Percentiles rank a stretch among this genome's conserved stretches.
Evolutionary conservation across 1,140 invertebrate species (phyloP).

Genomic region (Drosophila arawakana): DNA sequence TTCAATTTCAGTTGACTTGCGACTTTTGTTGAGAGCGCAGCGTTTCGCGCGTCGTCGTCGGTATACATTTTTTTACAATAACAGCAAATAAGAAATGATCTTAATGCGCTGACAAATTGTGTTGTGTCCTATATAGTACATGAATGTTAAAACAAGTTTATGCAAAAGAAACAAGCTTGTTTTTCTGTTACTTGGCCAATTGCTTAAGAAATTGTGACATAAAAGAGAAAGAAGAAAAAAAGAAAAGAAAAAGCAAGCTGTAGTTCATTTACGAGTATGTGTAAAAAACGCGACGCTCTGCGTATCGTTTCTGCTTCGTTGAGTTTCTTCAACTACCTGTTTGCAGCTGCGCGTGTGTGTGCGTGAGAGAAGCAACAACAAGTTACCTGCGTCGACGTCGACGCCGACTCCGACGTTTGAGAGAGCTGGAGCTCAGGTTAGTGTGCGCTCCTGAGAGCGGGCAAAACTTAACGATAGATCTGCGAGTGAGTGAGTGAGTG

Average conservation of each 20-base stretch:
- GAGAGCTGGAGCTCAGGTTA: slow-evolving; percentile 16
- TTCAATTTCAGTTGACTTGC: slow-evolving; percentile 62
- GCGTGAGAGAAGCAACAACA: slow-evolving; percentile 28
- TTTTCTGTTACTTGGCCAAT: background rate
- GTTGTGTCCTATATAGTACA: slow-evolving; percentile 10
- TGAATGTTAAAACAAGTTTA: background rate
- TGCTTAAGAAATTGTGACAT: slow-evolving; percentile 23
- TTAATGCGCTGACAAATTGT: slow-evolving; percentile 27
- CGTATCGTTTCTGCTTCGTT: slow-evolving; percentile 71
- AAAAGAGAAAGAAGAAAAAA: slow-evolving; percentile 3
- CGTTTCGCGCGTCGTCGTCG: slow-evolving; percentile 33
- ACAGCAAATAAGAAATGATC: slow-evolving; percentile 48
- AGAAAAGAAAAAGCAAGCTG: slow-evolving; percentile 26
- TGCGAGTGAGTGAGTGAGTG: slow-evolving; percentile 5
- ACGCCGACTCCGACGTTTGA: slow-evolving; percentile 1
- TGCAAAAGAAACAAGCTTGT: background rate
- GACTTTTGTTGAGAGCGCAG: slow-evolving; percentile 63
- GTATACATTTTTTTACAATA: slow-evolving; percentile 8
- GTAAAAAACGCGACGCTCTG: slow-evolving; percentile 62
- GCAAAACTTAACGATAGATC: slow-evolving; percentile 39
- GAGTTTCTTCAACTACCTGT: slow-evolving; percentile 71
- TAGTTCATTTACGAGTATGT: slow-evolving; percentile 32
- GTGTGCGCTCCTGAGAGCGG: slow-evolving; percentile 9
- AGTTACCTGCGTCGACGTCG: slow-evolving; percentile 60
- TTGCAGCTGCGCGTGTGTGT: slow-evolving; percentile 48